Conservation (phyloP, 1,140 invertebrate genomes). For the Copidosoma floridanum region DNA sequence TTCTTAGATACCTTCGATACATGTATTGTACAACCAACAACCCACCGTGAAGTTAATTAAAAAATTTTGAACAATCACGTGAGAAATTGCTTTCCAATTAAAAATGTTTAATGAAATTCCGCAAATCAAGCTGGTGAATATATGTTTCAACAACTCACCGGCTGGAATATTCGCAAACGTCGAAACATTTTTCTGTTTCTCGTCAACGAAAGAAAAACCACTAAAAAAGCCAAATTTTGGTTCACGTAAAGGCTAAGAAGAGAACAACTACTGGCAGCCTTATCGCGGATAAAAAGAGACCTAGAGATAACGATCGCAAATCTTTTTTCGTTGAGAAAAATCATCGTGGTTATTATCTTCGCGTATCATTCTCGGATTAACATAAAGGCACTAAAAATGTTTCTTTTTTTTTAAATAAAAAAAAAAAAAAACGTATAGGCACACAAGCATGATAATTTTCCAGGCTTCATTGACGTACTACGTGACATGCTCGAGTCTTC, state of each 20-base stretch:
- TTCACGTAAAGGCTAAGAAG: neutral
- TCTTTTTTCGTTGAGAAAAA: too few species aligned
- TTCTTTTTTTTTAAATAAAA: neutral
- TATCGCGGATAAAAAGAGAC: neutral
- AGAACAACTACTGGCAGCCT: too few species aligned
- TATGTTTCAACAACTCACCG: conserved; percentile 43
- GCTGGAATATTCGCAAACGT: conserved; percentile 34
- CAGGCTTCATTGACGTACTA: too few species aligned
- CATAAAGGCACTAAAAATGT: neutral
- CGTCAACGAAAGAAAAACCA: neutral
- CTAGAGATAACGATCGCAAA: conserved; percentile 4
- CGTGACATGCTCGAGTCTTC: too few species aligned
- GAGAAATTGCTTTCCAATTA: too few species aligned
- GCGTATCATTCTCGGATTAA: neutral
- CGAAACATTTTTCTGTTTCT: conserved; percentile 32
- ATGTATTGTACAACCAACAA: too few species aligned
- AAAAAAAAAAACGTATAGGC: neutral
- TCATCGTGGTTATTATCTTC: neutral
- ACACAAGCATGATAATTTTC: too few species aligned
- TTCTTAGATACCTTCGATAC: too few species aligned
- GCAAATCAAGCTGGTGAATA: too few species aligned
- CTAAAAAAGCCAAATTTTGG: neutral
- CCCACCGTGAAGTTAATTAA: too few species aligned
- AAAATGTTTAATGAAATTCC: too few species aligned
- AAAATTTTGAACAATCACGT: too few species aligned